phyloP scores from a whole-genome alignment of 2,113 vertebrate species.

The Octodon degus region DNA sequence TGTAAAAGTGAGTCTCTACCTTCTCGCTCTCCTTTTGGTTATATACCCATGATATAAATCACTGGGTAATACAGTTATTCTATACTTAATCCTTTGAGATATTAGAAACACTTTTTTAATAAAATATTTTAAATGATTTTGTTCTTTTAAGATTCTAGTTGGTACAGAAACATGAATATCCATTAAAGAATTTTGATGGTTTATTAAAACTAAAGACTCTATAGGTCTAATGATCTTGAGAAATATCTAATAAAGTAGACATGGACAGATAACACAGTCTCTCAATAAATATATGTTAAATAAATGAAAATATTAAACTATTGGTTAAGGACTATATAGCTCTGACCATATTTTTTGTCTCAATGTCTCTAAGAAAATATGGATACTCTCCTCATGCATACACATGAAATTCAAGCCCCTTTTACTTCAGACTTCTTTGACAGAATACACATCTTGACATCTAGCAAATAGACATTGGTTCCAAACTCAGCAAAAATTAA shows the following conservation, averaged over 20 bases:
- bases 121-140: neutral
- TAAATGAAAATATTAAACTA: neutral
- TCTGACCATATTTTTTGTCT: neutral
- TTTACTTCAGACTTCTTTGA: conserved; percentile 31
- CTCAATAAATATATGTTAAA: neutral
- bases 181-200: neutral
- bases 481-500: neutral
- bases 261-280: neutral
- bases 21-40: neutral
- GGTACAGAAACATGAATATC: neutral
- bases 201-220: neutral
- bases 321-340: neutral
- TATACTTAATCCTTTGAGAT: neutral
- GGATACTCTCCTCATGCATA: too few relatives aligned
- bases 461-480: neutral
- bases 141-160: neutral
- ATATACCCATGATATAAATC: neutral
- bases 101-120: neutral
- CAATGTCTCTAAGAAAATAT: neutral
- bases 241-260: neutral
- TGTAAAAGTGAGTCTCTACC: neutral
- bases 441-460: neutral
- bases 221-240: neutral
- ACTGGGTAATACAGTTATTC: neutral
- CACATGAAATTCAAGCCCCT: neutral